A percentile compares a stretch with the other conserved stretches of the same genome.
phyloP scores from a whole-genome alignment of 1,140 invertebrate species.

The Macrostomum lignano region DNA sequence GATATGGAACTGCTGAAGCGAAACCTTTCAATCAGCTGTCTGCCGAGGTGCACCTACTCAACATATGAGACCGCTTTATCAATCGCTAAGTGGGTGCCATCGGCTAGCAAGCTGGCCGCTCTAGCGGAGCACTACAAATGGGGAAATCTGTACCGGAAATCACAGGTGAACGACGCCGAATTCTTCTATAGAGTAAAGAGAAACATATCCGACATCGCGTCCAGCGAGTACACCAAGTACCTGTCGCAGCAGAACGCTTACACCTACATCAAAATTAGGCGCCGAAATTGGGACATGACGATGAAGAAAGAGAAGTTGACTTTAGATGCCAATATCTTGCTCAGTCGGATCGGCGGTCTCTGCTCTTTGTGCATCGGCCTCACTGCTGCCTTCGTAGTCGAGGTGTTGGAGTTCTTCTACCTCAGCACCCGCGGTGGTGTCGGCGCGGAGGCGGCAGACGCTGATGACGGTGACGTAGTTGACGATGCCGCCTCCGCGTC shows the following conservation, averaged over 20 bases:
- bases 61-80: background rate
- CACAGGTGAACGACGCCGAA: too few species aligned
- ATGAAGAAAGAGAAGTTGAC: background rate
- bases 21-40: background rate
- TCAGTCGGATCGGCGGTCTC: background rate
- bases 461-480: too few species aligned
- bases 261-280: background rate
- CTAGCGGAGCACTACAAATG: background rate
- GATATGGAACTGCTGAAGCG: background rate
- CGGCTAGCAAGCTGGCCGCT: background rate
- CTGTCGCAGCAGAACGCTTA: background rate
- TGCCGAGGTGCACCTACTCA: background rate
- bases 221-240: background rate
- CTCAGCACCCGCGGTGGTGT: too few species aligned
- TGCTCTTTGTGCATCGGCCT: background rate
- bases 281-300: background rate
- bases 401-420: slow-evolving; percentile 1
- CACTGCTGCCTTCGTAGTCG: background rate
- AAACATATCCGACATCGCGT: background rate
- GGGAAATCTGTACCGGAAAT: background rate
- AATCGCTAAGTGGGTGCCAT: background rate
- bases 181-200: too few species aligned
- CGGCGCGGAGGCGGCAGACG: too few species aligned
- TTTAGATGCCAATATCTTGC: background rate
- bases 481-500: too few species aligned